phyloP scores from a whole-genome alignment of 2,113 vertebrate species.

The Pachypanchax playfairii region DNA sequence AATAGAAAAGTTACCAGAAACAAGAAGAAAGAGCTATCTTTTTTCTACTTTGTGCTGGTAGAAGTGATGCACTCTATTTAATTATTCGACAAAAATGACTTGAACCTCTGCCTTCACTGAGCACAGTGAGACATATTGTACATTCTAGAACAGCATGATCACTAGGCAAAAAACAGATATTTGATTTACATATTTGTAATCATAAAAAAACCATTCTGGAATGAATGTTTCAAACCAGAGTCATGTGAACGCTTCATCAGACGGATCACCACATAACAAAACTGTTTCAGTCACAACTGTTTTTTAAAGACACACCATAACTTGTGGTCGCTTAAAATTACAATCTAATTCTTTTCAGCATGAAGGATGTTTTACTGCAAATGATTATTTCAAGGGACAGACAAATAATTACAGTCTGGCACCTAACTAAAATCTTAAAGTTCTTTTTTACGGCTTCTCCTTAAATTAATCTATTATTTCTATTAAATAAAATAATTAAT shows the following conservation, averaged over 20 bases:
- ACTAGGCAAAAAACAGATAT: constrained; percentile 14
- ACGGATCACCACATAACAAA: not conserved
- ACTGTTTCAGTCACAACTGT: not conserved
- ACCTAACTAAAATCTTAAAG: not conserved
- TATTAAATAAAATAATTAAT: too few relatives aligned
- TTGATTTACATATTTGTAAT: constrained; percentile 5
- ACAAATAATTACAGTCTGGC: constrained; percentile 20
- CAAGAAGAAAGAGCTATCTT: too few relatives aligned
- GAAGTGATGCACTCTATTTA: too few relatives aligned
- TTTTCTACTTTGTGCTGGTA: not conserved
- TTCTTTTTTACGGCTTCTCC: not conserved
- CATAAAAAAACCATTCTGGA: not conserved
- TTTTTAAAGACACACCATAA: not conserved
- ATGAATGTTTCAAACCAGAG: not conserved
- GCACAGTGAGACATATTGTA: not conserved
- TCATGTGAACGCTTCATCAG: constrained; percentile 16
- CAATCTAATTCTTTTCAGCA: not conserved
- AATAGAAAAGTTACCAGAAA: too few relatives aligned
- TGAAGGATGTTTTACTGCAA: not conserved
- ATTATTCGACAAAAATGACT: not conserved
- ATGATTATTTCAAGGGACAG: constrained; percentile 1
- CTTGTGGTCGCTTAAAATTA: not conserved
- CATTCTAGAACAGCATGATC: constrained; percentile 7
- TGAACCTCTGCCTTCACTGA: not conserved
- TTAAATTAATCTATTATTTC: too few relatives aligned